Conservation (phyloP, 1,140 invertebrate species). For the Neuroterus valhalla region DNA sequence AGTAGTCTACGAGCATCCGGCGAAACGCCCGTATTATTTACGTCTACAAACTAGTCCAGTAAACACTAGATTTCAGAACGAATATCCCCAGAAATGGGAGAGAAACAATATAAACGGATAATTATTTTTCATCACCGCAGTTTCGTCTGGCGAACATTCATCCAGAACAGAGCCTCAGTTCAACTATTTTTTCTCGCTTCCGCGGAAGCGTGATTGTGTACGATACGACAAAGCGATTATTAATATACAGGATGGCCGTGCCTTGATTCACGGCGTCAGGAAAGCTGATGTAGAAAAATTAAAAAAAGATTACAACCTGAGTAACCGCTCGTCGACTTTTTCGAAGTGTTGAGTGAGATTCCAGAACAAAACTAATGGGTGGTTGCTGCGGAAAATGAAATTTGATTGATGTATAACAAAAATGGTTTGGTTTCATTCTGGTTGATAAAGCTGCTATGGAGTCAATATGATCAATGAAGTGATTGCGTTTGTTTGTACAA, state of each 20-base stretch:
- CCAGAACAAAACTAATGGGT: not conserved
- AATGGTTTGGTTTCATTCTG: too few relatives aligned
- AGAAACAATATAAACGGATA: conserved; percentile 44
- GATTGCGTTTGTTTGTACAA: too few relatives aligned
- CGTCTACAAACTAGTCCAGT: conserved; percentile 59
- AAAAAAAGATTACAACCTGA: conserved; percentile 23
- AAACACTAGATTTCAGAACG: conserved; percentile 51
- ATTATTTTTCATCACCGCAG: conserved; percentile 62
- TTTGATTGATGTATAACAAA: too few relatives aligned
- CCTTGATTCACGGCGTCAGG: conserved; percentile 9
- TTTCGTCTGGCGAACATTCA: conserved; percentile 45
- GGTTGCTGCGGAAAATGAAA: too few relatives aligned
- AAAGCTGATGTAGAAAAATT: conserved; percentile 13
- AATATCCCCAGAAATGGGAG: conserved; percentile 44
- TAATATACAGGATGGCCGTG: conserved; percentile 18
- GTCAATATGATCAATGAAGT: too few relatives aligned
- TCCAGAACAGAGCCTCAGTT: conserved; percentile 22
- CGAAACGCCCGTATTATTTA: conserved; percentile 58
- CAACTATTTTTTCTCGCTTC: not conserved
- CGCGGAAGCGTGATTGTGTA: conserved; percentile 32
- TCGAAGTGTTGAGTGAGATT: not conserved
- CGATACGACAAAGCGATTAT: conserved; percentile 21
- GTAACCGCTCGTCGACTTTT: conserved; percentile 13
- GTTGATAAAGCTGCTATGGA: too few relatives aligned
- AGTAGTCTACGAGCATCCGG: conserved; percentile 52